These are phyloP conservation scores for Malurus leucopterus DNA, from an alignment of 2,797 vertebrate genomes.

Conservation along the genomic window DNA sequence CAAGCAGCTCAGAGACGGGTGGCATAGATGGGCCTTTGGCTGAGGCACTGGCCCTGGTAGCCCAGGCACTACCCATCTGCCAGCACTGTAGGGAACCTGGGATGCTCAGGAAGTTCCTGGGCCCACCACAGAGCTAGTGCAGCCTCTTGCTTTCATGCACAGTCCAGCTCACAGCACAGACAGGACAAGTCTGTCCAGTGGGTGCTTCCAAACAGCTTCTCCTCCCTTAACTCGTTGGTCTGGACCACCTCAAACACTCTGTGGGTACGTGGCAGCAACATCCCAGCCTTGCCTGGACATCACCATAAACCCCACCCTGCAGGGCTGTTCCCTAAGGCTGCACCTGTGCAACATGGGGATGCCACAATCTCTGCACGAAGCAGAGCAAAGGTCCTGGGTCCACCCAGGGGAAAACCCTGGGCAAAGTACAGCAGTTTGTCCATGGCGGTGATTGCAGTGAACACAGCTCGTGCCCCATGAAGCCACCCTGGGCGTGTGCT, in stretches of 20 bases:
- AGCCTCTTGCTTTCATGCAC: not conserved
- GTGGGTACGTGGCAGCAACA: rapidly evolving
- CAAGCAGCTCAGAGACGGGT: not conserved
- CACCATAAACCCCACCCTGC: rapidly evolving
- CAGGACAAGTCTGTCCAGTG: rapidly evolving
- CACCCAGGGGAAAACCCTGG: not conserved
- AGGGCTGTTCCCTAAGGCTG: not conserved
- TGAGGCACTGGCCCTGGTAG: not conserved
- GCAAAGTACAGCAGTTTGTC: constrained; percentile 14
- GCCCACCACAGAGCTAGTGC: rapidly evolving
- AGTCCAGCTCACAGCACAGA: not conserved
- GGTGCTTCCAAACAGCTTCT: not conserved
- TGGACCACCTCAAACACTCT: rapidly evolving
- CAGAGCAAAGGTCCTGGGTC: not conserved
- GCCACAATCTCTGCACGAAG: not conserved
- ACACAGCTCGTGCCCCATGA: not conserved
- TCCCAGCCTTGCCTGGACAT: not conserved
- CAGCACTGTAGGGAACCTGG: not conserved
- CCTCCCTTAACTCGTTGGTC: not conserved
- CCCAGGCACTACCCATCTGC: not conserved
- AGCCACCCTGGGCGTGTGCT: rapidly evolving
- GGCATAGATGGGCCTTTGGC: not conserved
- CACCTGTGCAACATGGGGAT: not conserved
- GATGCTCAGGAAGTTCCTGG: not conserved
- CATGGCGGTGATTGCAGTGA: not conserved